phyloP scores from a whole-genome alignment of 2,113 vertebrate species.

The Plecturocebus donacophilus region DNA sequence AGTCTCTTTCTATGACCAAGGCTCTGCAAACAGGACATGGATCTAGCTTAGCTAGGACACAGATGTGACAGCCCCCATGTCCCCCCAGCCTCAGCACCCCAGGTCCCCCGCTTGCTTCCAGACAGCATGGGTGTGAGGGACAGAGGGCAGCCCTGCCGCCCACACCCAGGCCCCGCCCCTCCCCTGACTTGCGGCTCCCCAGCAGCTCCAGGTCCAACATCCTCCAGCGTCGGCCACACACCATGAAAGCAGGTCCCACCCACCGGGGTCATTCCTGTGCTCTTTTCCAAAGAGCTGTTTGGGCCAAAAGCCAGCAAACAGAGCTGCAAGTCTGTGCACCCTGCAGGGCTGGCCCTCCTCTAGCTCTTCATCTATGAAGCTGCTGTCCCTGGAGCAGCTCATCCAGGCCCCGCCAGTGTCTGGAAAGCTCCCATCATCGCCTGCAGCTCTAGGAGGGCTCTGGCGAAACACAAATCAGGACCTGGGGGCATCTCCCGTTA shows the following conservation, averaged over 20 bases:
- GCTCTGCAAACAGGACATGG: not conserved
- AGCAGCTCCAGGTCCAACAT: not conserved
- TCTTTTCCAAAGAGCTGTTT: not conserved
- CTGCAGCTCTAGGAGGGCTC: not conserved
- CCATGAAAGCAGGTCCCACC: conserved; percentile 1
- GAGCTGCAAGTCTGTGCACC: rapidly evolving
- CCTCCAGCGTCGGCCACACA: not conserved
- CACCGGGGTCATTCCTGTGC: not conserved
- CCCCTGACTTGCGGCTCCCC: not conserved
- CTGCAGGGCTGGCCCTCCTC: not conserved
- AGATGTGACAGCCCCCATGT: rapidly evolving
- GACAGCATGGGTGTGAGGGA: not conserved
- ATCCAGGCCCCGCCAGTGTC: rapidly evolving
- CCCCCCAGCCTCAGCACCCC: rapidly evolving
- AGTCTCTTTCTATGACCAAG: no score
- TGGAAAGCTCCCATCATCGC: not conserved
- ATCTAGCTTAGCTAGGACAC: not conserved
- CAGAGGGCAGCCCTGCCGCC: not conserved
- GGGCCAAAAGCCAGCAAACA: not conserved
- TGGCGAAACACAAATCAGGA: not conserved
- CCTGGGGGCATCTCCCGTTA: rapidly evolving
- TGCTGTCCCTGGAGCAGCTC: not conserved
- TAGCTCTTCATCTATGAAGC: not conserved
- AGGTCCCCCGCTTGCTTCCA: not conserved
- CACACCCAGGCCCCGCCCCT: not conserved